Conservation (phyloP, 2,888 invertebrate species). For the Himalopsyche anomala region DNA sequence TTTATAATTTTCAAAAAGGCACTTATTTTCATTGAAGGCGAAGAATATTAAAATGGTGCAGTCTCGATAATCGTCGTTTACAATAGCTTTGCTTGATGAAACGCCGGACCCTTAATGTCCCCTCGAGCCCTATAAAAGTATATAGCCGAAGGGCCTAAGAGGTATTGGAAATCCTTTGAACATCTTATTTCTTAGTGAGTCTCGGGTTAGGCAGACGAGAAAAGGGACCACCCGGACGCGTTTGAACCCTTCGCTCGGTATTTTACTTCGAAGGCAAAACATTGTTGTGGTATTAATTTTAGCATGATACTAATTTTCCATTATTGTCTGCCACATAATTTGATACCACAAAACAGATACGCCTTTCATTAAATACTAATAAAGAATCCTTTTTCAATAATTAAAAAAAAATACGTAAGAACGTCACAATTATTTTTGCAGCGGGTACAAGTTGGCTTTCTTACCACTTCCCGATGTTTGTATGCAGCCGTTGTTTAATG, state of each 20-base stretch:
- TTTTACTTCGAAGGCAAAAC: neutral
- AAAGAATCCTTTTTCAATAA: too few relatives aligned
- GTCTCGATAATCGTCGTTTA: slow-evolving; percentile 22
- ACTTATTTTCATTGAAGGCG: neutral
- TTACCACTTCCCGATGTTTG: too few relatives aligned
- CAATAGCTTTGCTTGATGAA: slow-evolving; percentile 12
- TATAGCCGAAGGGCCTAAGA: slow-evolving; percentile 35
- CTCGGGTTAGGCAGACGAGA: neutral
- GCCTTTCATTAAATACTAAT: too few relatives aligned
- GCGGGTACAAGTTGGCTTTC: too few relatives aligned
- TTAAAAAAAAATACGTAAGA: too few relatives aligned
- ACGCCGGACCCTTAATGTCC: slow-evolving; percentile 15
- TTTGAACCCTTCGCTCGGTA: slow-evolving; percentile 28
- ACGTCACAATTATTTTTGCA: too few relatives aligned
- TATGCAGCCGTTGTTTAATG: too few relatives aligned
- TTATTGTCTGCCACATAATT: neutral
- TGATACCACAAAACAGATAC: too few relatives aligned
- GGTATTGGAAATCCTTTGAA: slow-evolving; percentile 42
- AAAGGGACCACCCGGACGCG: neutral
- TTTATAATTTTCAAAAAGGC: slow-evolving; percentile 13
- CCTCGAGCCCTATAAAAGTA: slow-evolving; percentile 35
- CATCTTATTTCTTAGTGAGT: slow-evolving; percentile 2
- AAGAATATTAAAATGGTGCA: neutral
- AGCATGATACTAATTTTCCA: neutral
- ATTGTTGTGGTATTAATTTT: slow-evolving; percentile 11